Conservation (phyloP, 30 jellyfish, hydroid and myxozoan genomes). For the Rhopilema esculentum region DNA sequence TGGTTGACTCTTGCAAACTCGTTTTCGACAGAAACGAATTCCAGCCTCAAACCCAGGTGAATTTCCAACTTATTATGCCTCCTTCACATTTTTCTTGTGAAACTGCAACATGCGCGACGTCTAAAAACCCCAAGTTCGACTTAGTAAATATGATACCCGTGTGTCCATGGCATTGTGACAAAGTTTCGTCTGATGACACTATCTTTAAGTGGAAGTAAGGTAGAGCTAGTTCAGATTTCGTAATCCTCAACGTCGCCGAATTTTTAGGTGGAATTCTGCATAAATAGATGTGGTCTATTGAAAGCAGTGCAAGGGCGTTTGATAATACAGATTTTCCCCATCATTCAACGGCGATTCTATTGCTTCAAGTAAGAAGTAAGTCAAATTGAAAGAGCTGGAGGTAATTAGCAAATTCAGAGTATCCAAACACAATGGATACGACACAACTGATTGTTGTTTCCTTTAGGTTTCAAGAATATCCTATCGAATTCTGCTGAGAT, state of each 20-base stretch:
- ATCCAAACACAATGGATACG: not conserved
- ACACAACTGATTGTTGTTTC: not conserved
- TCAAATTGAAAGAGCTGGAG: too few relatives aligned
- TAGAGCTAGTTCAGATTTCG: conserved; percentile 25
- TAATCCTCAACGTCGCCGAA: conserved; percentile 75
- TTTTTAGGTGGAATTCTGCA: conserved; percentile 33
- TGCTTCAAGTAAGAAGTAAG: too few relatives aligned
- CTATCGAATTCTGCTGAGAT: not conserved
- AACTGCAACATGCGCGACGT: too few relatives aligned
- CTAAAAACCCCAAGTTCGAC: not conserved
- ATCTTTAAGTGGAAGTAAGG: conserved; percentile 8
- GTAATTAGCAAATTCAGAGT: too few relatives aligned
- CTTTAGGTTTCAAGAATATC: not conserved
- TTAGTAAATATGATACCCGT: not conserved
- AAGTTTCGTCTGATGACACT: conserved; percentile 25
- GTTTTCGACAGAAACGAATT: not conserved
- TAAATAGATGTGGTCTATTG: conserved; percentile 67
- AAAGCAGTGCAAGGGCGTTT: not conserved
- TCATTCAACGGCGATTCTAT: conserved; percentile 21
- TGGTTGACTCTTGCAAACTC: not conserved
- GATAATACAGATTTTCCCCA: conserved; percentile 6
- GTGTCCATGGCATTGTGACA: not conserved
- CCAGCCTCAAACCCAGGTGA: too few relatives aligned
- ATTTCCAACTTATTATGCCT: not conserved
- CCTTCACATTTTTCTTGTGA: not conserved